A percentile compares a stretch with the other conserved stretches of the same genome.
These are phyloP conservation scores for Danio kyathit DNA, from an alignment of 2,797 vertebrate species.

Conservation along the genomic window DNA sequence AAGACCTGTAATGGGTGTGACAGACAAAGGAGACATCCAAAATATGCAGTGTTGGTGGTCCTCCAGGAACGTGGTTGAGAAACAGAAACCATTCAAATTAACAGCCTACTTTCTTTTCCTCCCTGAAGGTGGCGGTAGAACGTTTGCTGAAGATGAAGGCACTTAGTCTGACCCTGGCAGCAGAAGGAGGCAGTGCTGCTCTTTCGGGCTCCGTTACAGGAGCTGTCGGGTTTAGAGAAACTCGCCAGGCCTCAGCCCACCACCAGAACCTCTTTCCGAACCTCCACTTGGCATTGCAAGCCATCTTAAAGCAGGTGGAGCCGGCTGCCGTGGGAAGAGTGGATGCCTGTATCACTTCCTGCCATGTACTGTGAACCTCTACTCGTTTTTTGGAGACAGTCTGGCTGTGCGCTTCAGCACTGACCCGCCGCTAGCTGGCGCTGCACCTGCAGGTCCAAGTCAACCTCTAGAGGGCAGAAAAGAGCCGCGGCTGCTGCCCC, in stretches of 20 bases:
- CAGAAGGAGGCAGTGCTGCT: constrained; percentile 58
- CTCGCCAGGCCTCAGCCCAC: constrained; percentile 85
- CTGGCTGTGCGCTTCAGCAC: constrained; percentile 90
- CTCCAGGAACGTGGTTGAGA: too few species aligned
- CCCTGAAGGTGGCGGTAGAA: constrained; percentile 89
- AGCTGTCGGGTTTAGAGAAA: constrained; percentile 71
- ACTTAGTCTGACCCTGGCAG: constrained; percentile 71
- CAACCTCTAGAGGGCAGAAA: constrained; percentile 75
- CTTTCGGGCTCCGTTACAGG: constrained; percentile 55
- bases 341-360: constrained; percentile 79
- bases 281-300: constrained; percentile 80
- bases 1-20: too few species aligned
- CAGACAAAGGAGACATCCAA: too few species aligned
- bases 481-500: constrained; percentile 73
- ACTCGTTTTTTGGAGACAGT: constrained; percentile 93
- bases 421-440: constrained; percentile 70
- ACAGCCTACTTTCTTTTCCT: constrained; percentile 36
- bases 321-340: constrained; percentile 76
- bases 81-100: background rate
- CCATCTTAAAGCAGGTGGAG: constrained; percentile 79
- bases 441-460: constrained; percentile 46
- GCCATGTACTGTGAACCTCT: constrained; percentile 91
- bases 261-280: constrained; percentile 79
- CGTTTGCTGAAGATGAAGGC: constrained; percentile 93
- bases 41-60: too few species aligned